phyloP scores from a whole-genome alignment of 1,140 invertebrate species.

The Drosophila subpulchrella region DNA sequence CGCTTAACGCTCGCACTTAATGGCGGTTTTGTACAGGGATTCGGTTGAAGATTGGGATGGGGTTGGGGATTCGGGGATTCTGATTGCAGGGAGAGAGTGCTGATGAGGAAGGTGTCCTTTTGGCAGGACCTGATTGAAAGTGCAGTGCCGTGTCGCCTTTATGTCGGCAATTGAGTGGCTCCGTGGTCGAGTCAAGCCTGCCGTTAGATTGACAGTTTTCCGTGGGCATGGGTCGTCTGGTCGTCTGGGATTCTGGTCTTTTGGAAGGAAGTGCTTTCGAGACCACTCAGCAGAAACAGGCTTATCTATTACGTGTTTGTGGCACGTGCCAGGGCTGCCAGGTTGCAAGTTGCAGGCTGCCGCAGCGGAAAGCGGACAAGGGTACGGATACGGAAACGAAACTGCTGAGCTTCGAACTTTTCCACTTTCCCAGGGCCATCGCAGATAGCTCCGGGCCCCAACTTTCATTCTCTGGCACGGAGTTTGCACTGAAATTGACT shows the following conservation, averaged over 20 bases:
- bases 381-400: not conserved
- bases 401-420: constrained; percentile 19
- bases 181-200: constrained; percentile 16
- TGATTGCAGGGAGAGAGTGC: not conserved
- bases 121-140: constrained; percentile 12
- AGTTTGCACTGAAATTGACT: not conserved
- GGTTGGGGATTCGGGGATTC: not conserved
- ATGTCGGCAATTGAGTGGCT: constrained; percentile 43
- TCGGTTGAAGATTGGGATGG: not conserved
- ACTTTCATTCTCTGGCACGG: not conserved
- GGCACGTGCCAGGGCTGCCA: constrained; percentile 41
- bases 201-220: constrained; percentile 65
- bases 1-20: constrained; percentile 56
- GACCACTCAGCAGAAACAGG: constrained; percentile 32
- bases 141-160: constrained; percentile 43
- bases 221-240: not conserved
- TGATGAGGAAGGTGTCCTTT: not conserved
- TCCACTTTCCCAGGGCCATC: constrained; percentile 21
- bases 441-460: constrained; percentile 9
- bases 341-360: constrained; percentile 8
- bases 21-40: constrained; percentile 9
- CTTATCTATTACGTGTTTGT: constrained; percentile 63
- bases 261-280: constrained; percentile 22
- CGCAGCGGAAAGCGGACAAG: not conserved
- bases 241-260: not conserved